Percentiles rank a stretch among this genome's conserved stretches.
phyloP scores from a whole-genome alignment of 2,888 invertebrate genomes.

The Temnothorax ravouxi region DNA sequence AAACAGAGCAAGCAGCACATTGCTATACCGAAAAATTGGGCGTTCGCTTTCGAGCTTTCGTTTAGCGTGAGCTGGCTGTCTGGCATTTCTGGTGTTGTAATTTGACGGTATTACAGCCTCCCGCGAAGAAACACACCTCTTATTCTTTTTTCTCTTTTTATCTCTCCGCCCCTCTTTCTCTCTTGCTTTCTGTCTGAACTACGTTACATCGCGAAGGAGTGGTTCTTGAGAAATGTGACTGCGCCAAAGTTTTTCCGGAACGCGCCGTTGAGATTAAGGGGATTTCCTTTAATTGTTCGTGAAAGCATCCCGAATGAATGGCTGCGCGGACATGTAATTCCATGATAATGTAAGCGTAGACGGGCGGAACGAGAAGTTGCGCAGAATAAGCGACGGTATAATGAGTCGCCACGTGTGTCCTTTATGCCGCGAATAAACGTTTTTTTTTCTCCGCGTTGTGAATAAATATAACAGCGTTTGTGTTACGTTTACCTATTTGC shows the following conservation, averaged over 20 bases:
- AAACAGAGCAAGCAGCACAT: conserved; percentile 13
- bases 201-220: conserved; percentile 30
- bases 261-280: conserved; percentile 45
- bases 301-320: conserved; percentile 36
- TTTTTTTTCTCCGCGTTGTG: background rate
- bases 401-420: conserved; percentile 2
- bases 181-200: background rate
- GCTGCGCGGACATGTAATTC: conserved; percentile 20
- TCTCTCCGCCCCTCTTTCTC: background rate
- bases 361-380: conserved; percentile 31
- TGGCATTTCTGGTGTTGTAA: conserved; percentile 58
- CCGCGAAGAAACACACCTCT: conserved; percentile 37
- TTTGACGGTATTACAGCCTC: conserved; percentile 56
- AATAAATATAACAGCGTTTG: conserved; percentile 2
- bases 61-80: conserved; percentile 55
- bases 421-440: background rate
- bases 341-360: conserved; percentile 28
- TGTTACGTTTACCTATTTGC: background rate
- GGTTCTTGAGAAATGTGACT: conserved; percentile 36
- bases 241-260: conserved; percentile 40
- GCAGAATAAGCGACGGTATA: conserved; percentile 25
- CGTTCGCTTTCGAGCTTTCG: conserved; percentile 59
- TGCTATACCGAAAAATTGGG: conserved; percentile 27
- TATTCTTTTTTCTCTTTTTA: conserved; percentile 10
- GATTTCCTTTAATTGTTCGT: conserved; percentile 47